A percentile compares a stretch with the other conserved stretches of the same genome.
Evolutionary conservation across 1,140 invertebrate species (phyloP).

Genomic region (Cydia pomonella): DNA sequence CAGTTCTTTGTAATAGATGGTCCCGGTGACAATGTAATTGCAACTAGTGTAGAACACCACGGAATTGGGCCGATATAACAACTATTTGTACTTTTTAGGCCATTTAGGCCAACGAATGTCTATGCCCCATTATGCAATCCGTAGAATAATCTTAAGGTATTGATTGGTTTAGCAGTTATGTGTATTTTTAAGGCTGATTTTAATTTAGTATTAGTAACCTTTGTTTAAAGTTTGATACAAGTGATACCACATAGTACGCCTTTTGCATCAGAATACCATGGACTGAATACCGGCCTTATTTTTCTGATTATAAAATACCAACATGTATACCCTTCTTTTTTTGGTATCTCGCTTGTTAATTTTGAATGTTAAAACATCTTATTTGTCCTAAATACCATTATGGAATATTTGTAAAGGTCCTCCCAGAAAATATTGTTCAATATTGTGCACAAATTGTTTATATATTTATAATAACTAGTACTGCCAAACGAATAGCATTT

Average conservation of each 20-base stretch:
- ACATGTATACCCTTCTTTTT: background rate
- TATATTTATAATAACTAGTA: background rate
- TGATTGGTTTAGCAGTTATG: background rate
- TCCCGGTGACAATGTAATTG: background rate
- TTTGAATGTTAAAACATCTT: background rate
- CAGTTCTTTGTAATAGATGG: background rate
- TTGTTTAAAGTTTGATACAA: background rate
- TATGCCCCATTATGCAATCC: background rate
- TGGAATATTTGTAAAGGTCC: background rate
- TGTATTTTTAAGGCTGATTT: conserved; percentile 14
- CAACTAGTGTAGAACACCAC: background rate
- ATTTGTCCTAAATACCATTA: background rate
- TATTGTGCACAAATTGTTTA: background rate
- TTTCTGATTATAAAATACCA: background rate
- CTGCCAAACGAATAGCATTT: background rate
- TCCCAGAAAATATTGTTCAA: background rate
- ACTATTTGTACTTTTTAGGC: too few relatives aligned
- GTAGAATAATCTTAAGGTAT: background rate
- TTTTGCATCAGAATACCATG: background rate
- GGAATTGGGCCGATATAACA: too few relatives aligned
- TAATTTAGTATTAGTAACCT: conserved; percentile 5
- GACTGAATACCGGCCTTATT: background rate
- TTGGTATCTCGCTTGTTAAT: background rate
- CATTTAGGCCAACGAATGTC: background rate
- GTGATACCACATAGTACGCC: background rate